These are phyloP conservation scores for Coleophora flavipennella DNA, from an alignment of 2,888 invertebrate genomes.

Conservation along the genomic window DNA sequence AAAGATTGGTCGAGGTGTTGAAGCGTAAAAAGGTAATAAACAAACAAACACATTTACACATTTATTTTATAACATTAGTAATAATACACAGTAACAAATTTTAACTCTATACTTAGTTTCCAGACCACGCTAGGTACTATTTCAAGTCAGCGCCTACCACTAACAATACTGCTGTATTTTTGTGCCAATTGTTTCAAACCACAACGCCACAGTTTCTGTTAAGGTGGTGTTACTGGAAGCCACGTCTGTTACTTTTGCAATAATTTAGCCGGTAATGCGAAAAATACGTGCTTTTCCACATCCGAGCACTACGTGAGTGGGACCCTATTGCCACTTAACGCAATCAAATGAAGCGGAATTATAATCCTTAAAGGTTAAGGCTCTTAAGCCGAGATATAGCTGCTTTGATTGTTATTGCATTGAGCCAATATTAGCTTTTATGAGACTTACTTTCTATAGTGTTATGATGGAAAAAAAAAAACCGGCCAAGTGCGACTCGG, in stretches of 20 bases:
- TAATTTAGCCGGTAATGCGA: slow-evolving; percentile 68
- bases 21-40: too few relatives aligned
- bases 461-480: slow-evolving; percentile 1
- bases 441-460: slow-evolving; percentile 20
- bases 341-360: slow-evolving; percentile 54
- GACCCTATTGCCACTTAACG: slow-evolving; percentile 56
- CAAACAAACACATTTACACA: too few relatives aligned
- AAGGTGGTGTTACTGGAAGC: slow-evolving; percentile 36
- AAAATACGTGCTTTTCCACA: slow-evolving; percentile 63
- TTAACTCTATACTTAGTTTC: too few relatives aligned
- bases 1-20: too few relatives aligned
- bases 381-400: slow-evolving; percentile 30
- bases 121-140: too few relatives aligned
- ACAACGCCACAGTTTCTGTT: slow-evolving; percentile 22
- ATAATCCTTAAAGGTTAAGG: too few relatives aligned
- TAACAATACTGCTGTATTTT: slow-evolving; percentile 30
- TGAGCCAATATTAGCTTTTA: slow-evolving; percentile 18
- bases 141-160: slow-evolving; percentile 7
- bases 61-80: too few relatives aligned
- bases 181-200: slow-evolving; percentile 31
- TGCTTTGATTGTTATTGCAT: slow-evolving; percentile 29
- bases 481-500: too few relatives aligned
- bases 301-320: slow-evolving; percentile 51
- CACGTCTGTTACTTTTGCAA: slow-evolving; percentile 63
- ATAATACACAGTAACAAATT: too few relatives aligned